Conservation (phyloP, 2,888 invertebrate species). For the Mimachlamys varia region DNA sequence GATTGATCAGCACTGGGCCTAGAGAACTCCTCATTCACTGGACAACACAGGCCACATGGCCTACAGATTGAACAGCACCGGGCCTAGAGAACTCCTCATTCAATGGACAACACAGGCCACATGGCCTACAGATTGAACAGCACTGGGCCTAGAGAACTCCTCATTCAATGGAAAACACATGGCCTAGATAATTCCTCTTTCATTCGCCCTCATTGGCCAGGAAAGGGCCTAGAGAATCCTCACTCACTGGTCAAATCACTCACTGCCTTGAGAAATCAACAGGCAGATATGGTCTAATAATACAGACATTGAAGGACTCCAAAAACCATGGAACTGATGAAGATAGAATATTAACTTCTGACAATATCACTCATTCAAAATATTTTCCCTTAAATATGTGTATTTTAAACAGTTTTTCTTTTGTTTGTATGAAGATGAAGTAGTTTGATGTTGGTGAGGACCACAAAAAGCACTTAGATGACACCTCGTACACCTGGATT, state of each 20-base stretch:
- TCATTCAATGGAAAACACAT: background rate
- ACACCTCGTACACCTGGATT: too few species aligned
- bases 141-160: background rate
- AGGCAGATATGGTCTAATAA: background rate
- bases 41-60: slow-evolving; percentile 24
- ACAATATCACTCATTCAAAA: too few species aligned
- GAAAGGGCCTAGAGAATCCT: background rate
- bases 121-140: too few species aligned
- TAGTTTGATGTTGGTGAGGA: too few species aligned
- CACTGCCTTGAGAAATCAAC: background rate
- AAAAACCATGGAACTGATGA: too few species aligned
- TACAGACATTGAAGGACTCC: background rate
- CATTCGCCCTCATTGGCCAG: background rate
- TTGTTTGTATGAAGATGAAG: too few species aligned
- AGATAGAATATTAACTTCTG: too few species aligned
- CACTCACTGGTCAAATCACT: background rate
- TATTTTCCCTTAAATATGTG: too few species aligned
- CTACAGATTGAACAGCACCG: too few species aligned
- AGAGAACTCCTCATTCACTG: background rate
- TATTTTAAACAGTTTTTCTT: too few species aligned
- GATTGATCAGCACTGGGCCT: too few species aligned
- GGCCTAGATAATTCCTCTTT: background rate
- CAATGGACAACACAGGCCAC: background rate
- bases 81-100: background rate
- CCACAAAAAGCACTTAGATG: too few species aligned